phyloP scores from a whole-genome alignment of 1,140 invertebrate genomes.

The Caerostris extrusa region DNA sequence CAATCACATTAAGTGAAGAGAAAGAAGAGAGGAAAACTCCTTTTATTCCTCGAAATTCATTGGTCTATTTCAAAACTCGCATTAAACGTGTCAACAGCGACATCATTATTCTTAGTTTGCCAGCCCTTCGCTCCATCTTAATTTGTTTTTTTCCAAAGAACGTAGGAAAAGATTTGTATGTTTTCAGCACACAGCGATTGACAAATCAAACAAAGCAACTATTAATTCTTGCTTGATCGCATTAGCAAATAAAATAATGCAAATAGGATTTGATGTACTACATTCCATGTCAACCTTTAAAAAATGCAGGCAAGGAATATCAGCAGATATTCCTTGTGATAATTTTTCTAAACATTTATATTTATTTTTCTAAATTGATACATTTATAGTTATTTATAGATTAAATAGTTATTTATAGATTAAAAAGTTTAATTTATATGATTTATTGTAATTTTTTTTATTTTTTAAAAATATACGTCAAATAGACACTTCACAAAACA shows the following conservation, averaged over 20 bases:
- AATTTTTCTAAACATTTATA: too few relatives aligned
- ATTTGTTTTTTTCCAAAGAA: not conserved
- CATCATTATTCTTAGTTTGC: slow-evolving; percentile 26
- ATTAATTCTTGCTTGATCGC: not conserved
- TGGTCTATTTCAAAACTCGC: slow-evolving; percentile 22
- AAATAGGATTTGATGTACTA: not conserved
- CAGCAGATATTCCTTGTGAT: too few relatives aligned
- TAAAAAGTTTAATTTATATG: too few relatives aligned
- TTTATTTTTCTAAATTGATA: too few relatives aligned
- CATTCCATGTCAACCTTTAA: too few relatives aligned
- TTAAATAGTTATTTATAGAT: too few relatives aligned
- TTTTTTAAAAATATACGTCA: too few relatives aligned
- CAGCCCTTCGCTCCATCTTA: not conserved
- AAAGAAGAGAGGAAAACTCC: not conserved
- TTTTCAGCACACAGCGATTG: not conserved
- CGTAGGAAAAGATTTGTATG: not conserved
- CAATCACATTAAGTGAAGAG: slow-evolving; percentile 23
- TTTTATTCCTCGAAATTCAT: slow-evolving; percentile 5
- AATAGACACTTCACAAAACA: too few relatives aligned
- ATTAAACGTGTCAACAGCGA: slow-evolving; percentile 10
- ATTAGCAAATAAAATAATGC: not conserved
- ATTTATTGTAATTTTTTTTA: too few relatives aligned
- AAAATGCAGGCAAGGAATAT: too few relatives aligned
- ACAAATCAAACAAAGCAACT: not conserved
- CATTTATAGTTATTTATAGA: too few relatives aligned